Evolutionary conservation across 2,113 vertebrate genomes (phyloP).

Genomic region (Cavia porcellus): DNA sequence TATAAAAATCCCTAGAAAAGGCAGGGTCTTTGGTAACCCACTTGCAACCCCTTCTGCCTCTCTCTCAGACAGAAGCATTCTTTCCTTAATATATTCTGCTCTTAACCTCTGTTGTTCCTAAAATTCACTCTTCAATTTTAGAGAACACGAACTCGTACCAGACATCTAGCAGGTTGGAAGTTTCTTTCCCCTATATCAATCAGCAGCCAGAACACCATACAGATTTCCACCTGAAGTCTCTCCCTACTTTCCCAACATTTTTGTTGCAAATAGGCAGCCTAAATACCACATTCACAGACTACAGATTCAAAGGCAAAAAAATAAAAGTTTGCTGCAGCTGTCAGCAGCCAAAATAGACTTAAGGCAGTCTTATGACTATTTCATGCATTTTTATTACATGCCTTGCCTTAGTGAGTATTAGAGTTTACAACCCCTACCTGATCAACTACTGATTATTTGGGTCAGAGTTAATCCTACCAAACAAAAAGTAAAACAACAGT

Average conservation of each 20-base stretch:
- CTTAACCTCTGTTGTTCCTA: too few relatives aligned
- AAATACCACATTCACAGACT: background rate
- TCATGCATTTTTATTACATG: background rate
- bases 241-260: background rate
- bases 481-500: conserved; percentile 18
- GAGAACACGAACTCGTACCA: too few relatives aligned
- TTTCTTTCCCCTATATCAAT: background rate
- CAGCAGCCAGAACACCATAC: background rate
- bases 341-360: background rate
- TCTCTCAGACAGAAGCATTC: too few relatives aligned
- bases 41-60: too few relatives aligned
- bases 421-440: background rate
- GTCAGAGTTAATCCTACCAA: background rate
- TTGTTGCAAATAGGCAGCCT: background rate
- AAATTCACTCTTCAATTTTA: too few relatives aligned
- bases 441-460: background rate
- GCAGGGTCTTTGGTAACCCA: too few relatives aligned
- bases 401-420: background rate
- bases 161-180: too few relatives aligned
- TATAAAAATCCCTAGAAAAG: too few relatives aligned
- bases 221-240: background rate
- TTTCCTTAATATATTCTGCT: too few relatives aligned
- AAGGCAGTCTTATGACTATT: background rate
- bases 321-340: background rate
- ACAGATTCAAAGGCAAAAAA: conserved; percentile 34